phyloP scores from a whole-genome alignment of 1,140 invertebrate genomes.

The Drosophila nannoptera region DNA sequence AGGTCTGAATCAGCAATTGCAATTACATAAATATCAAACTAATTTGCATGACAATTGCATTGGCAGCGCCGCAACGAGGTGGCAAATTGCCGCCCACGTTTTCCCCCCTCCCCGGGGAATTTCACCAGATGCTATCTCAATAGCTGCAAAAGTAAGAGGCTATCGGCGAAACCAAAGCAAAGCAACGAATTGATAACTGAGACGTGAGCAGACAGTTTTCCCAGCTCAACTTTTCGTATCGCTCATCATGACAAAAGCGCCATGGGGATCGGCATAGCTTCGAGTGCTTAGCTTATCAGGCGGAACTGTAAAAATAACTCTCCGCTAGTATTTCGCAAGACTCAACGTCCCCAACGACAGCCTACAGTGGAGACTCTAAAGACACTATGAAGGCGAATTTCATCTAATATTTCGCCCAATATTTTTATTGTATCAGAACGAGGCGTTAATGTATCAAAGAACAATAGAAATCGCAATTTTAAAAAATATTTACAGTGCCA shows the following conservation, averaged over 20 bases:
- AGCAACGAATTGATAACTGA: slow-evolving; percentile 20
- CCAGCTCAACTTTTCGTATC: neutral
- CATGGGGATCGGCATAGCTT: slow-evolving; percentile 6
- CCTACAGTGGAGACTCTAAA: neutral
- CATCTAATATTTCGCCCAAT: too few relatives aligned
- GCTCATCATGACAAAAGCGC: neutral
- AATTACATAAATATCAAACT: slow-evolving; percentile 1
- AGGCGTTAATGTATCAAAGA: too few relatives aligned
- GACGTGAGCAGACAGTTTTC: slow-evolving; percentile 11
- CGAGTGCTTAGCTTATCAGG: slow-evolving; percentile 28
- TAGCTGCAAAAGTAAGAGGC: too few relatives aligned
- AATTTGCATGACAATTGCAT: slow-evolving; percentile 17
- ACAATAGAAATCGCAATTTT: too few relatives aligned
- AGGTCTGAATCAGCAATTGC: slow-evolving; percentile 1
- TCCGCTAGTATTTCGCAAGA: slow-evolving; percentile 21
- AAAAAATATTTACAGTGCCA: too few relatives aligned
- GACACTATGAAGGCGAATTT: too few relatives aligned
- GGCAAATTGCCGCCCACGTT: slow-evolving; percentile 1
- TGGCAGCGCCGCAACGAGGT: slow-evolving; percentile 1
- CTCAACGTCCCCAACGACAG: neutral
- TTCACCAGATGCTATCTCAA: slow-evolving; percentile 8
- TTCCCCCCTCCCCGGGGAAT: slow-evolving; percentile 14
- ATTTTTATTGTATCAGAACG: too few relatives aligned
- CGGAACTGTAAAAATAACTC: slow-evolving; percentile 9
- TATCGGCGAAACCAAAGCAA: neutral